Percentiles rank a stretch among this genome's conserved stretches.
Evolutionary conservation across 2,797 vertebrate species (phyloP).

Genomic region (Adrianichthys oophorus): DNA sequence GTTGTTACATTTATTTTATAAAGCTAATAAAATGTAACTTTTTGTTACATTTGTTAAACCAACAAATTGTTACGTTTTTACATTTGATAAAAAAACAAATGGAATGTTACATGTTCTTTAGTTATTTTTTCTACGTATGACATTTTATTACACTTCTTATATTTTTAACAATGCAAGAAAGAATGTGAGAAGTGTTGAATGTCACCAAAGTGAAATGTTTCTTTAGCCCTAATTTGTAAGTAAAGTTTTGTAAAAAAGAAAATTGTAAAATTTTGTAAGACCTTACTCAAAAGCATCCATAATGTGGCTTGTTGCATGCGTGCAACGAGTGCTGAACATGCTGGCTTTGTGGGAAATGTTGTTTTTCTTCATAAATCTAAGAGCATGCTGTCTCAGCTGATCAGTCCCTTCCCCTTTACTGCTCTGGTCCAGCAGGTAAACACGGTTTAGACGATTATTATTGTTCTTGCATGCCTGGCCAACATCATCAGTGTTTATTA

Average conservation of each 20-base stretch:
- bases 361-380: conserved; percentile 50
- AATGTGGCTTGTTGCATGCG: conserved; percentile 25
- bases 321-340: neutral
- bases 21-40: no score
- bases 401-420: conserved; percentile 51
- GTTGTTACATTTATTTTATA: no score
- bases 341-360: conserved; percentile 43
- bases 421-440: conserved; percentile 66
- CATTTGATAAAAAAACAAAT: no score
- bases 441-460: conserved; percentile 75
- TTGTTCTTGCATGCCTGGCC: conserved; percentile 68
- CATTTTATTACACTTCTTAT: no score
- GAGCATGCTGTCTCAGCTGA: conserved; percentile 49
- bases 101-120: no score
- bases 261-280: neutral
- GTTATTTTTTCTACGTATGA: no score
- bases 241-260: neutral
- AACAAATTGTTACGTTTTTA: no score
- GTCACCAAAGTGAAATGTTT: neutral
- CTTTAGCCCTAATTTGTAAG: conserved; percentile 9
- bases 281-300: conserved; percentile 6
- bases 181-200: no score
- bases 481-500: conserved; percentile 75
- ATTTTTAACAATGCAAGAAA: no score
- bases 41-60: no score